phyloP scores from a whole-genome alignment of 2,888 invertebrate genomes.

The Polydesmus complanatus region DNA sequence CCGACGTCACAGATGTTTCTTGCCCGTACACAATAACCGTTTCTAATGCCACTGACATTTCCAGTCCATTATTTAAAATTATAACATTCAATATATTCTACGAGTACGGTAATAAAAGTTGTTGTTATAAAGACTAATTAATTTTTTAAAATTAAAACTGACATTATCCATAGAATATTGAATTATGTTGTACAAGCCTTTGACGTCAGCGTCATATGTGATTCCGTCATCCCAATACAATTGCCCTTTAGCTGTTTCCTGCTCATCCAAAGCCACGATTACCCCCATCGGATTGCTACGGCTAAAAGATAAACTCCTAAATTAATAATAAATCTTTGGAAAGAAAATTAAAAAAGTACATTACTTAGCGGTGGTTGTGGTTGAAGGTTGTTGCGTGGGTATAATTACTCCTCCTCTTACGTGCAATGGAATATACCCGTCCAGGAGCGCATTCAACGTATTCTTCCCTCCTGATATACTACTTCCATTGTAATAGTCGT shows the following conservation, averaged over 20 bases:
- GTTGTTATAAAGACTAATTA: too few relatives aligned
- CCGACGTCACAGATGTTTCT: background rate
- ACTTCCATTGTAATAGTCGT: constrained; percentile 23
- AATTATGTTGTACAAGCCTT: constrained; percentile 6
- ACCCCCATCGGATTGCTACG: constrained; percentile 25
- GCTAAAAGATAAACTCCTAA: background rate
- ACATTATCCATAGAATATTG: background rate
- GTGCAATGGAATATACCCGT: constrained; percentile 22
- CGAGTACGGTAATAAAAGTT: background rate
- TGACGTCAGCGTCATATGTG: constrained; percentile 14
- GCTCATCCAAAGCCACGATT: constrained; percentile 24
- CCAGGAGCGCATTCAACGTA: constrained; percentile 18
- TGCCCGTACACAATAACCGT: constrained; percentile 3
- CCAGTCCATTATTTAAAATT: constrained; percentile 4
- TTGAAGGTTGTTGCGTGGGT: constrained; percentile 24
- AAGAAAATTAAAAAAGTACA: background rate
- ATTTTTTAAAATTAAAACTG: too few relatives aligned
- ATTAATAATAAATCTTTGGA: background rate
- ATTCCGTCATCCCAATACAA: constrained; percentile 28
- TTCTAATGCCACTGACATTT: constrained; percentile 1
- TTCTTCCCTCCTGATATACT: background rate
- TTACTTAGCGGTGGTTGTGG: constrained; percentile 24
- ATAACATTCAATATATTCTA: background rate
- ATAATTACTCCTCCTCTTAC: constrained; percentile 26
- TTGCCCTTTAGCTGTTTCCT: constrained; percentile 22